These are phyloP conservation scores for Cephalophus harveyi DNA, from an alignment of 2,113 vertebrate genomes.

Conservation along the genomic window DNA sequence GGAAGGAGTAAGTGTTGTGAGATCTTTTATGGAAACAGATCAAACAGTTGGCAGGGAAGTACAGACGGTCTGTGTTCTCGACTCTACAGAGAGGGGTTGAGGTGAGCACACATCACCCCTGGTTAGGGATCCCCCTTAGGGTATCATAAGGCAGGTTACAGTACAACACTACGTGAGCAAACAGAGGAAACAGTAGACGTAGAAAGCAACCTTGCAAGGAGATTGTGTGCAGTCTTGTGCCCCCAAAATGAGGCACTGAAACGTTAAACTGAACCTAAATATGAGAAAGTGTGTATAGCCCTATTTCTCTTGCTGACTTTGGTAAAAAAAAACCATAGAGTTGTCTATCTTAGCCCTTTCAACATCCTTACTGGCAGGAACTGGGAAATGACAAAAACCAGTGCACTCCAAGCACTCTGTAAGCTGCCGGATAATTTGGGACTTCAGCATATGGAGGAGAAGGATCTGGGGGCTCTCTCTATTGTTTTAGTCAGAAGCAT, in stretches of 20 bases:
- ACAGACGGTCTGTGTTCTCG: background rate
- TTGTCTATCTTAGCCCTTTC: background rate
- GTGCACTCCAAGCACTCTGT: background rate
- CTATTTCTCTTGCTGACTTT: background rate
- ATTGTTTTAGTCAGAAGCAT: background rate
- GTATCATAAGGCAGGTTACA: background rate
- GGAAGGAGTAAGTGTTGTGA: background rate
- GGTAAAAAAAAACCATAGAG: background rate
- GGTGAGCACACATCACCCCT: background rate
- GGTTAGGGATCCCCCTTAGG: background rate
- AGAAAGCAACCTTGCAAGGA: background rate
- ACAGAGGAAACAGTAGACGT: background rate
- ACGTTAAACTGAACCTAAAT: background rate
- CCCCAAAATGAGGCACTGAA: background rate
- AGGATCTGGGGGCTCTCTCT: background rate
- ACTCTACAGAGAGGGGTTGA: background rate
- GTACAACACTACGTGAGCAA: background rate
- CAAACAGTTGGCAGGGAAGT: background rate
- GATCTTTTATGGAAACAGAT: background rate
- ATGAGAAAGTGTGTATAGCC: background rate
- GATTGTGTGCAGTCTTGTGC: background rate
- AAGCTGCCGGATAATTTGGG: background rate
- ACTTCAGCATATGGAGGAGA: accelerated
- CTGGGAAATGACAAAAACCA: background rate
- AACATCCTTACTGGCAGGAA: background rate